Evolutionary conservation across 2,888 invertebrate species (phyloP).

Genomic region (Lasioglossum vierecki): DNA sequence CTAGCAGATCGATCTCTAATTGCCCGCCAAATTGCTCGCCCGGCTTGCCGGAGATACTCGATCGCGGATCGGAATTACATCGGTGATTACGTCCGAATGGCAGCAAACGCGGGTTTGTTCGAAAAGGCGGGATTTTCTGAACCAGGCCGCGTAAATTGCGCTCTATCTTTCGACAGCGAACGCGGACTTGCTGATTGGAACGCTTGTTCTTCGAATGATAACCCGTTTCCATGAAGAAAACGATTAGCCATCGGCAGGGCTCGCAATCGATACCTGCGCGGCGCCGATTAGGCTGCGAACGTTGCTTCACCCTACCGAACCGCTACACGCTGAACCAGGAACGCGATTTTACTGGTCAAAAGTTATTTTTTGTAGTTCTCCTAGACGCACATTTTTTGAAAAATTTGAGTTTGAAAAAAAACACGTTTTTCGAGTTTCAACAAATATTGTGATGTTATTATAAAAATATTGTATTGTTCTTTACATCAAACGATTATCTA

Average conservation of each 20-base stretch:
- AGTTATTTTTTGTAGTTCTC: too few relatives aligned
- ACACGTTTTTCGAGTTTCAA: too few relatives aligned
- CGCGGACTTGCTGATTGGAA: slow-evolving; percentile 27
- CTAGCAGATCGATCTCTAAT: slow-evolving; percentile 69
- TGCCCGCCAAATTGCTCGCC: slow-evolving; percentile 56
- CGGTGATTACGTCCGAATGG: slow-evolving; percentile 45
- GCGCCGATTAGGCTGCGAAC: slow-evolving; percentile 11
- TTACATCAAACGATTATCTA: too few relatives aligned
- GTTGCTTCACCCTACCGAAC: neutral
- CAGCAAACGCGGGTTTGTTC: slow-evolving; percentile 14
- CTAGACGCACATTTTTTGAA: too few relatives aligned
- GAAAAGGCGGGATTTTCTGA: slow-evolving; percentile 39
- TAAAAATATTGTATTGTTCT: too few relatives aligned
- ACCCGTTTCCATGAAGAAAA: slow-evolving; percentile 37
- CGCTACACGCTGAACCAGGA: too few relatives aligned
- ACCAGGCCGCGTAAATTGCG: slow-evolving; percentile 33
- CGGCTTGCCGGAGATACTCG: slow-evolving; percentile 54
- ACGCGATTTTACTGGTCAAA: too few relatives aligned
- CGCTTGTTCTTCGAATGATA: slow-evolving; percentile 47
- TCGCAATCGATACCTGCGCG: slow-evolving; percentile 24
- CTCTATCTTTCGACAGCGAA: slow-evolving; percentile 25
- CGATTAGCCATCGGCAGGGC: slow-evolving; percentile 39
- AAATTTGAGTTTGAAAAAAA: too few relatives aligned
- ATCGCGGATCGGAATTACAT: slow-evolving; percentile 58
- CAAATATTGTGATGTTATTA: too few relatives aligned